Percentiles rank a stretch among this genome's conserved stretches.
Evolutionary conservation across 1,140 invertebrate species (phyloP).

Genomic region (Drosophila santomea): DNA sequence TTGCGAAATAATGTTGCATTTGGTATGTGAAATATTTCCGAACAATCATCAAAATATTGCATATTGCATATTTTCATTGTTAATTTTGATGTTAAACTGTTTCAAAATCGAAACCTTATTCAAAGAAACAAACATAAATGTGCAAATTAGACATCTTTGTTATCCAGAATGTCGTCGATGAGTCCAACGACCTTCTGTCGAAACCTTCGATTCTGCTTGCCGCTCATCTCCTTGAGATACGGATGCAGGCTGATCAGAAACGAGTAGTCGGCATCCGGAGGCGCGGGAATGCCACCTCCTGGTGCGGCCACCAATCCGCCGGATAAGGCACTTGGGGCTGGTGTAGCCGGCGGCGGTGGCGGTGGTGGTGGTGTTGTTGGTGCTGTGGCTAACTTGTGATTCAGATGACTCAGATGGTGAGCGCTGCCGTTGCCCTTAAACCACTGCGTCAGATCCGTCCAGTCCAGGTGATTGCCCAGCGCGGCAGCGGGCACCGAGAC

Average conservation of each 20-base stretch:
- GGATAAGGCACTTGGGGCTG: neutral
- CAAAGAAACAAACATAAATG: too few species aligned
- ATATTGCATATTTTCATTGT: too few species aligned
- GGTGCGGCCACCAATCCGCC: neutral
- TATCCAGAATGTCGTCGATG: constrained; percentile 76
- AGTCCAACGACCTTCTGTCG: constrained; percentile 76
- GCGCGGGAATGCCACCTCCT: constrained; percentile 5
- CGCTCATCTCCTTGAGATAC: constrained; percentile 78
- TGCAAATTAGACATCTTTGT: constrained; percentile 47
- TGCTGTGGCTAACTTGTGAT: constrained; percentile 20
- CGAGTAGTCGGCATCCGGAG: constrained; percentile 75
- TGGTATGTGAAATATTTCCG: too few species aligned
- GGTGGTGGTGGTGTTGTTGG: neutral
- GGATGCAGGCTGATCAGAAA: constrained; percentile 80
- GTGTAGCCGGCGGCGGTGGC: constrained; percentile 23
- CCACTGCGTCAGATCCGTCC: constrained; percentile 63
- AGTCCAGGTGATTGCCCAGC: constrained; percentile 59
- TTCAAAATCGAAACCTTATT: too few species aligned
- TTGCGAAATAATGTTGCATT: too few species aligned
- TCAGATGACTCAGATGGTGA: constrained; percentile 6
- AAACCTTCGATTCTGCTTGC: constrained; percentile 79
- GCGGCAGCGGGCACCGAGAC: constrained; percentile 59
- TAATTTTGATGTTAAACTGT: too few species aligned
- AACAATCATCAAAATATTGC: neutral
- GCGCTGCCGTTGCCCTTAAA: constrained; percentile 37